phyloP scores from a whole-genome alignment of 2,797 vertebrate species.

The Chiloscyllium punctatum region DNA sequence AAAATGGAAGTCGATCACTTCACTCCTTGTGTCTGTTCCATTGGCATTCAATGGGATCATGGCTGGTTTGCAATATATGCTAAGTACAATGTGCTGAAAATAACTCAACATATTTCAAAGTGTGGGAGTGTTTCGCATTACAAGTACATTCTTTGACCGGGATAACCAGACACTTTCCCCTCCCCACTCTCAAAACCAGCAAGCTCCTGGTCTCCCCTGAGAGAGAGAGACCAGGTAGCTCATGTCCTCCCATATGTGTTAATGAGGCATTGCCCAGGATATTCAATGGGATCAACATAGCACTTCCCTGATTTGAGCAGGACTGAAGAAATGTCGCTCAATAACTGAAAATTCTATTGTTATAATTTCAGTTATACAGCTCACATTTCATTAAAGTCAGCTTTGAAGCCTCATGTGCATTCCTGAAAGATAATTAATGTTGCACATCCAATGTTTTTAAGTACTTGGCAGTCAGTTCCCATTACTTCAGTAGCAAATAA shows the following conservation, averaged over 20 bases:
- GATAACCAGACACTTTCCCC: background rate
- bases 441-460: background rate
- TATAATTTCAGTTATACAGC: background rate
- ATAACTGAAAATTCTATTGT: background rate
- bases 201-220: background rate
- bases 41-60: background rate
- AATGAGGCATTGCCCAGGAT: background rate
- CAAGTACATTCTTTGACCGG: background rate
- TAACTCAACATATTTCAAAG: background rate
- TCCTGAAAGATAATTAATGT: background rate
- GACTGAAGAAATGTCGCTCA: background rate
- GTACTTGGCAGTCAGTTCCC: background rate
- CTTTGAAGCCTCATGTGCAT: background rate
- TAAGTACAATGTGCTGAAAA: background rate
- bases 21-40: background rate
- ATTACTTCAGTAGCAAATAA: background rate
- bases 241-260: background rate
- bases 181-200: background rate
- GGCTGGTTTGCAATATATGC: background rate
- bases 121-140: background rate
- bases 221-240: background rate
- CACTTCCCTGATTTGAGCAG: background rate
- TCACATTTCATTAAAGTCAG: background rate
- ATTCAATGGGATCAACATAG: background rate
- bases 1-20: background rate